Evolutionary conservation across 1,140 invertebrate genomes (phyloP).

Genomic region (Augochlora pura): DNA sequence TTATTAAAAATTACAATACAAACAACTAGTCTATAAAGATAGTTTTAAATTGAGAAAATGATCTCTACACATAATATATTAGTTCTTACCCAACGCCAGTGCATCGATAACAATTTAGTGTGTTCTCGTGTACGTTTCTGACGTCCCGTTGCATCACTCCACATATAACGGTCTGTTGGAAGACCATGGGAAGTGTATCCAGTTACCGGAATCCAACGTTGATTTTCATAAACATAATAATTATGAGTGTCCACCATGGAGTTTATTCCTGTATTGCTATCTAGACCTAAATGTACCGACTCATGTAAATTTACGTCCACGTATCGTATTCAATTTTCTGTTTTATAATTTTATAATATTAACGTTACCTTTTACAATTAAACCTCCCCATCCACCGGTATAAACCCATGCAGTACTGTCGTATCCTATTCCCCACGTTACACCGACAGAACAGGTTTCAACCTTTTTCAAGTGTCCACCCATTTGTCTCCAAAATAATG

Average conservation of each 20-base stretch:
- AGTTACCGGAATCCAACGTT: constrained; percentile 94
- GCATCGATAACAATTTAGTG: constrained; percentile 90
- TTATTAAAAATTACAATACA: background rate
- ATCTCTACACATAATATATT: background rate
- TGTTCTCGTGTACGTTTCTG: constrained; percentile 91
- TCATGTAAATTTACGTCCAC: background rate
- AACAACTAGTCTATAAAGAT: background rate
- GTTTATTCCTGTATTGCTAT: constrained; percentile 86
- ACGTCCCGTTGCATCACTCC: constrained; percentile 92
- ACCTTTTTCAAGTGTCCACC: constrained; percentile 91
- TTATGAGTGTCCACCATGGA: constrained; percentile 90
- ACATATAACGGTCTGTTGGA: constrained; percentile 93
- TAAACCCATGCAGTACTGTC: constrained; percentile 93
- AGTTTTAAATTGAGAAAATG: background rate
- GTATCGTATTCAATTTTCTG: background rate
- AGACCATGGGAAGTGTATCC: constrained; percentile 92
- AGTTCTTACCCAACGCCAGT: constrained; percentile 92
- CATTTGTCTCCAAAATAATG: constrained; percentile 91
- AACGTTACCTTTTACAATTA: constrained; percentile 85
- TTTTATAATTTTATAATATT: background rate
- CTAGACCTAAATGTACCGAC: constrained; percentile 80
- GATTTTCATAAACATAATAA: constrained; percentile 95
- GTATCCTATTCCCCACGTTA: constrained; percentile 94
- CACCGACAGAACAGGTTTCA: constrained; percentile 86
- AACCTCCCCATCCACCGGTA: constrained; percentile 92